Base-by-base conservation (phyloP, 2,888 invertebrate genomes). In the Helobdella robusta region DNA sequence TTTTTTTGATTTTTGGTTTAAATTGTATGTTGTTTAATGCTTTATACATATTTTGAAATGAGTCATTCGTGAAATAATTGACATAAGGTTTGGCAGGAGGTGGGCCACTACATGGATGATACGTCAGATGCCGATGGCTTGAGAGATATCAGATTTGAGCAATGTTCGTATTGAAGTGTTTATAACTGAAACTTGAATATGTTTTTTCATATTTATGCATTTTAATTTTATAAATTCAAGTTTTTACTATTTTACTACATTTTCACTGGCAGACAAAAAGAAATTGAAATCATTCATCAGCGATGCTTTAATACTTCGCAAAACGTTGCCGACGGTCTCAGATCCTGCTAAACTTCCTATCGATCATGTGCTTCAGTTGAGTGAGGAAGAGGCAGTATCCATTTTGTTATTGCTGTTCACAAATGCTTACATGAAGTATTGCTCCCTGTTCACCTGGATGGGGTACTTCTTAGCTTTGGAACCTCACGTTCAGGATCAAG, bases 381-480 rank as follows among this genome's bases (percentile, higher is more conserved):
- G 23, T 23, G 48, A 48, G 48, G 48, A 48, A 15, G 48, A 48
- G 25, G 48, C 48, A 23, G 23, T 23, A 48, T 30, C 40, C 23
- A n/a, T n/a, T n/a, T 46, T 60, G 25, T 46, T 60, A 4, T 5
- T 36, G 30, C 34, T 60, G 30, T 20, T 60, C 30, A 44, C 44
- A 28, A 46, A 60, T 44, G 40, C 40, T 11, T 60, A 60, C n/a
- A 44, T 44, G 28, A 60, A 60, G 30, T 35, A 28, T 23, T 4
- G 44, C n/a, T 36, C 60, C 23, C 28, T 60, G 23, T 15, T 60
- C 44, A 60, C 60, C 23, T 60, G 60, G 60, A 68, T 72, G 4
- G 61, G 80, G 20, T 79, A 79, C 68, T 79, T 76, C 71, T 69
- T 80, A 65, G 77, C 77, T 2, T 73, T 72, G 1, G 74, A 79